phyloP scores from a whole-genome alignment of 2,888 invertebrate genomes.

The Eurois occulta region DNA sequence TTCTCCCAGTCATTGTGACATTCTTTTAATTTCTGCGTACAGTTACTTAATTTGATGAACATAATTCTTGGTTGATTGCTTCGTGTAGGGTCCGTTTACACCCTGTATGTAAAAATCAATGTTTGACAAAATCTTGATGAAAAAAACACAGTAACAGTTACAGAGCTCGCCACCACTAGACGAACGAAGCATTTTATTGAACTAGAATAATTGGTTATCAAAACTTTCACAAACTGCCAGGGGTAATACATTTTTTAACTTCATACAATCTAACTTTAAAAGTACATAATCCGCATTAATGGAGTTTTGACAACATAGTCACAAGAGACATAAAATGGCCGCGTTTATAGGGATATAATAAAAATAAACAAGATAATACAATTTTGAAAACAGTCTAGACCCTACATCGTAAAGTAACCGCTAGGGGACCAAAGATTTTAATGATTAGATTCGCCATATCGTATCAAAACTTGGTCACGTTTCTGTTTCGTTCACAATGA shows the following conservation, averaged over 20 bases:
- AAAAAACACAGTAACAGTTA: neutral
- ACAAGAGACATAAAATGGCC: conserved; percentile 15
- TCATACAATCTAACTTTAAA: conserved; percentile 33
- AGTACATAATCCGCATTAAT: conserved; percentile 17
- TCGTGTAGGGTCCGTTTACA: no score
- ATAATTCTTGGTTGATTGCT: no score
- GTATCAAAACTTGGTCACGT: neutral
- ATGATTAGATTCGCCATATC: neutral
- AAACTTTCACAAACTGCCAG: neutral
- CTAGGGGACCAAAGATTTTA: conserved; percentile 1
- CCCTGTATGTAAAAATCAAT: neutral
- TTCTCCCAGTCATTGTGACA: no score
- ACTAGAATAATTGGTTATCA: neutral
- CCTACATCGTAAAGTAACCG: conserved; percentile 18
- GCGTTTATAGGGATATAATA: conserved; percentile 2
- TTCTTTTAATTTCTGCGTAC: no score
- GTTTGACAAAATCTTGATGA: neutral
- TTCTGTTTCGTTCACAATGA: neutral
- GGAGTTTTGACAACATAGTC: conserved; percentile 14
- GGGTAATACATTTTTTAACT: neutral
- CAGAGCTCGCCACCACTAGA: neutral
- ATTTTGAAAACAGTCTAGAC: conserved; percentile 57
- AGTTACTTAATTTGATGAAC: no score
- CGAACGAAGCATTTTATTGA: neutral
- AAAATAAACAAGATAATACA: conserved; percentile 39